Evolutionary conservation across 2,888 invertebrate species (phyloP).

Genomic region (Caradrina clavipalpis): DNA sequence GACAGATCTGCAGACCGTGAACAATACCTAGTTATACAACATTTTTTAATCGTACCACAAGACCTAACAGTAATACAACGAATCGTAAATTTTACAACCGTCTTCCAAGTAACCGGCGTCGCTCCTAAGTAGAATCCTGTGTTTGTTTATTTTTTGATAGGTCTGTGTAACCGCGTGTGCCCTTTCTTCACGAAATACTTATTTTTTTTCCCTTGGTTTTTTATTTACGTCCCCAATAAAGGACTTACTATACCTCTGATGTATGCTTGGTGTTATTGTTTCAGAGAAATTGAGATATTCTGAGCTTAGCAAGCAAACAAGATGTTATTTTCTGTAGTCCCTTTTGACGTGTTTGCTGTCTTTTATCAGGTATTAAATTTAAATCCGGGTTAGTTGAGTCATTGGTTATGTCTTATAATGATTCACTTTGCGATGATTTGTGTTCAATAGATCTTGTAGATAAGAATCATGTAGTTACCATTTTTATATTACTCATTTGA

Average conservation of each 20-base stretch:
- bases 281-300: slow-evolving; percentile 85
- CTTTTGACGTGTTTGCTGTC: slow-evolving; percentile 24
- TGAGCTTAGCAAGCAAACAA: slow-evolving; percentile 66
- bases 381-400: slow-evolving; percentile 62
- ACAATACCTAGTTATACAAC: slow-evolving; percentile 50
- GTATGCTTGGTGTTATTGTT: slow-evolving; percentile 80
- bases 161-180: slow-evolving; percentile 86
- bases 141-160: slow-evolving; percentile 90
- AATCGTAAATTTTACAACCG: slow-evolving; percentile 89
- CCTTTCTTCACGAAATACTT: slow-evolving; percentile 82
- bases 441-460: slow-evolving; percentile 52
- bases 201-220: slow-evolving; percentile 75
- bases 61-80: slow-evolving; percentile 81
- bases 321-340: slow-evolving; percentile 48
- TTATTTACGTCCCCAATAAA: slow-evolving; percentile 87
- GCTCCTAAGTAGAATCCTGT: slow-evolving; percentile 87
- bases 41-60: slow-evolving; percentile 57
- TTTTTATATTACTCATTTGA: slow-evolving; percentile 57
- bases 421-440: slow-evolving; percentile 60
- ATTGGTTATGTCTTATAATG: slow-evolving; percentile 50
- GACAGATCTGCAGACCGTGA: slow-evolving; percentile 20
- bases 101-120: slow-evolving; percentile 83
- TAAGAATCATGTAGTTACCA: slow-evolving; percentile 41
- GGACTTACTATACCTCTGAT: slow-evolving; percentile 79
- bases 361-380: slow-evolving; percentile 12